Conservation (phyloP, 2,888 invertebrate species). For the Stomorhina lunata region DNA sequence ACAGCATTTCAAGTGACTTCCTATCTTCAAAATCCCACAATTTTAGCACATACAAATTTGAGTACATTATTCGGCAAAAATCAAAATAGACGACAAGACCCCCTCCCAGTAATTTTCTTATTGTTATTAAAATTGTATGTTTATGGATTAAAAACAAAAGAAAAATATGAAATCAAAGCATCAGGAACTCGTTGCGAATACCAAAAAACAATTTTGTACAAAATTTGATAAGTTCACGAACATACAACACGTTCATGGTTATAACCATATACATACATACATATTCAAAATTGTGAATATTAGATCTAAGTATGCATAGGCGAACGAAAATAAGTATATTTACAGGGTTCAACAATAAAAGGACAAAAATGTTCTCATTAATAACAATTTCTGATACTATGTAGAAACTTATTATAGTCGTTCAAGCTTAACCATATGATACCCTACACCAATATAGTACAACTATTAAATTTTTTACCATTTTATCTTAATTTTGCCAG, state of each 20-base stretch:
- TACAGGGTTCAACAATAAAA: no score
- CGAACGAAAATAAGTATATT: background rate
- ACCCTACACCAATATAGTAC: no score
- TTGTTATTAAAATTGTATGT: slow-evolving; percentile 36
- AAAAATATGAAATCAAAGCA: background rate
- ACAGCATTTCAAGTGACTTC: slow-evolving; percentile 20
- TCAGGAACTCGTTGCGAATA: background rate
- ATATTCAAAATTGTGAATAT: background rate
- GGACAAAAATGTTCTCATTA: no score
- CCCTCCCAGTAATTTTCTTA: background rate
- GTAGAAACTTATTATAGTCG: no score
- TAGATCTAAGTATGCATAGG: background rate
- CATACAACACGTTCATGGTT: no score
- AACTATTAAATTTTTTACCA: no score
- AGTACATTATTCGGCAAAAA: background rate
- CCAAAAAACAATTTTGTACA: slow-evolving; percentile 19
- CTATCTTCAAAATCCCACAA: background rate
- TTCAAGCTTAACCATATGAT: no score
- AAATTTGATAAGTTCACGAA: slow-evolving; percentile 6
- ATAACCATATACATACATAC: background rate
- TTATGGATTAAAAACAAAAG: slow-evolving; percentile 24
- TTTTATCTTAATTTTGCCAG: no score
- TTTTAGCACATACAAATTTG: background rate
- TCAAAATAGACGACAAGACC: background rate
- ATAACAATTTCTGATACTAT: no score